These are phyloP conservation scores for Galbula dea DNA, from an alignment of 2,113 vertebrate species.

Conservation along the genomic window DNA sequence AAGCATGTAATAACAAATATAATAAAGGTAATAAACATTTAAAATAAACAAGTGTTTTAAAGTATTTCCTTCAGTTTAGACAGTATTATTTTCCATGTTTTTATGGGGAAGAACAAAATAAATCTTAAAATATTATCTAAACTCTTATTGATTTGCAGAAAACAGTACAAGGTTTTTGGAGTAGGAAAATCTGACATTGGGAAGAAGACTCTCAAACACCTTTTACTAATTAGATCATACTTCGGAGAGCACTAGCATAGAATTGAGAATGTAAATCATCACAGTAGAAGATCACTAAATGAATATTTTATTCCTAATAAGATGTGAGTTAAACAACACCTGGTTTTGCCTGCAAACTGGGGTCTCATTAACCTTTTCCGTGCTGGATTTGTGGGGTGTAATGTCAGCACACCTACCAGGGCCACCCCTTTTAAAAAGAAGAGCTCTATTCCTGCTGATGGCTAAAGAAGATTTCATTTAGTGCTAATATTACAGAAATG, in stretches of 20 bases:
- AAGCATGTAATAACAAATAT: background rate
- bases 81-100: background rate
- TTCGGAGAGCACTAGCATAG: background rate
- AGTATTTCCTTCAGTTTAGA: background rate
- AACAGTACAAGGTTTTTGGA: background rate
- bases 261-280: background rate
- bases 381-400: background rate
- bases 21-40: background rate
- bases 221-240: background rate
- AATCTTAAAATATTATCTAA: background rate
- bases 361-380: background rate
- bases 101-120: background rate
- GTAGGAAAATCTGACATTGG: background rate
- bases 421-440: background rate
- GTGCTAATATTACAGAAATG: background rate
- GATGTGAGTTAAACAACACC: background rate
- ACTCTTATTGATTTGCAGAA: background rate
- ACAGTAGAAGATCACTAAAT: background rate
- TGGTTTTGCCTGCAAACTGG: background rate
- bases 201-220: background rate
- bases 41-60: background rate
- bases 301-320: background rate
- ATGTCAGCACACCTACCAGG: background rate
- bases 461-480: background rate
- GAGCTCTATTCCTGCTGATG: background rate